These are phyloP conservation scores for Triplophysa dalaica DNA, from an alignment of 2,113 vertebrate species.

Conservation along the genomic window DNA sequence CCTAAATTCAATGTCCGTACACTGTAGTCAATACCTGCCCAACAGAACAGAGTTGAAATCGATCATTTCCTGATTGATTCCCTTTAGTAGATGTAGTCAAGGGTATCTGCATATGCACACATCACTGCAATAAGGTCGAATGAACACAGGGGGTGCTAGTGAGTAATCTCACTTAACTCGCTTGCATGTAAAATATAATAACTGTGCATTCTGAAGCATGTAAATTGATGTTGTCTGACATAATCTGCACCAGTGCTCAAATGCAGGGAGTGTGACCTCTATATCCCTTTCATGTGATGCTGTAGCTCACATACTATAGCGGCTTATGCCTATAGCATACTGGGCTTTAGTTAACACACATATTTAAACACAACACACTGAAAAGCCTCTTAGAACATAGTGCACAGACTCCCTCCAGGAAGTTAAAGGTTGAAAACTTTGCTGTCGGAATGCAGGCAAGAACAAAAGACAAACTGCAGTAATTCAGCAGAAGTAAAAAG, in stretches of 20 bases:
- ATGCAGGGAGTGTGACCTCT: conserved; percentile 62
- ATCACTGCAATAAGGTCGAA: background rate
- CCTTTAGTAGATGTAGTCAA: background rate
- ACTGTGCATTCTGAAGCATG: background rate
- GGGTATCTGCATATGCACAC: background rate
- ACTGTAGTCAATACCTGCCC: conserved; percentile 86
- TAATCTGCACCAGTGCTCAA: conserved; percentile 64
- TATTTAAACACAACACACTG: background rate
- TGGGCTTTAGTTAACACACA: background rate
- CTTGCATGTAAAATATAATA: conserved; percentile 1
- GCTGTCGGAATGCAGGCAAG: background rate
- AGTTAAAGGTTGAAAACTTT: background rate
- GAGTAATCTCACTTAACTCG: background rate
- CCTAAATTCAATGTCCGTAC: conserved; percentile 85
- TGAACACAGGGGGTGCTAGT: conserved; percentile 4
- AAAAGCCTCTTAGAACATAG: background rate
- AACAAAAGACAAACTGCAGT: background rate
- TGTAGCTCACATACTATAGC: conserved; percentile 41
- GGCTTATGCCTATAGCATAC: background rate
- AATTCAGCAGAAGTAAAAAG: background rate
- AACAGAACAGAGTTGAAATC: background rate
- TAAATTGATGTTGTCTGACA: conserved; percentile 57
- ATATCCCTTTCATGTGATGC: conserved; percentile 67
- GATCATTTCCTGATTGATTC: background rate
- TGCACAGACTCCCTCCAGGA: background rate